phyloP scores from a whole-genome alignment of 2,113 vertebrate genomes.

The Chrysochloris asiatica region DNA sequence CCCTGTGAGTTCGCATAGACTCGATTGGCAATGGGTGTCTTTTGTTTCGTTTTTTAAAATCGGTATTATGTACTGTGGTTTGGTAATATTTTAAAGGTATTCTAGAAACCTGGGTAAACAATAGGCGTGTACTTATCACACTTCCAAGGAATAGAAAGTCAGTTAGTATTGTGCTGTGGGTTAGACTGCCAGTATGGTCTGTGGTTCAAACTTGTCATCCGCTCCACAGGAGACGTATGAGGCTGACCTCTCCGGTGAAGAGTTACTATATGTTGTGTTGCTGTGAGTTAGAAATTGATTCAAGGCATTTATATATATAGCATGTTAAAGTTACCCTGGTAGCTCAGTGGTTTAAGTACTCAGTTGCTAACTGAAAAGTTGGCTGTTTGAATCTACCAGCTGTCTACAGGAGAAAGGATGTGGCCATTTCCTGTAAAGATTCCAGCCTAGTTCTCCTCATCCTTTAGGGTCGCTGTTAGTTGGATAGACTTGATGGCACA shows the following conservation, averaged over 20 bases:
- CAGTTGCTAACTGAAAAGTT: neutral
- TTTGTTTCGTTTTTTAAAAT: neutral
- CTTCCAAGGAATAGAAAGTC: conserved; percentile 14
- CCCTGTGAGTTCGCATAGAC: neutral
- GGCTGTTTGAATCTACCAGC: neutral
- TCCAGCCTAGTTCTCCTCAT: neutral
- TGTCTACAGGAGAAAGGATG: neutral
- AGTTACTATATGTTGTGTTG: too few species aligned
- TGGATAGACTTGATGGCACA: neutral
- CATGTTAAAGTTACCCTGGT: neutral
- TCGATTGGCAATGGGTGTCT: neutral
- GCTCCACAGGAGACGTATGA: too few species aligned
- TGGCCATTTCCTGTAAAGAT: neutral
- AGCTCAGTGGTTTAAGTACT: neutral
- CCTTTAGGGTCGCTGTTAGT: neutral
- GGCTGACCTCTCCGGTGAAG: too few species aligned
- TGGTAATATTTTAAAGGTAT: conserved; percentile 19
- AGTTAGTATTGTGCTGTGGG: too few species aligned
- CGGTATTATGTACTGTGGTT: neutral
- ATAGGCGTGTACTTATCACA: neutral
- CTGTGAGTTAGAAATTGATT: too few species aligned
- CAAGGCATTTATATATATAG: too few species aligned
- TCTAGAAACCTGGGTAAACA: conserved; percentile 1
- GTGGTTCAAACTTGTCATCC: too few species aligned
- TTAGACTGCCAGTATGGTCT: too few species aligned